Conservation (phyloP, 2,113 vertebrate species). For the Sigmodon hispidus region DNA sequence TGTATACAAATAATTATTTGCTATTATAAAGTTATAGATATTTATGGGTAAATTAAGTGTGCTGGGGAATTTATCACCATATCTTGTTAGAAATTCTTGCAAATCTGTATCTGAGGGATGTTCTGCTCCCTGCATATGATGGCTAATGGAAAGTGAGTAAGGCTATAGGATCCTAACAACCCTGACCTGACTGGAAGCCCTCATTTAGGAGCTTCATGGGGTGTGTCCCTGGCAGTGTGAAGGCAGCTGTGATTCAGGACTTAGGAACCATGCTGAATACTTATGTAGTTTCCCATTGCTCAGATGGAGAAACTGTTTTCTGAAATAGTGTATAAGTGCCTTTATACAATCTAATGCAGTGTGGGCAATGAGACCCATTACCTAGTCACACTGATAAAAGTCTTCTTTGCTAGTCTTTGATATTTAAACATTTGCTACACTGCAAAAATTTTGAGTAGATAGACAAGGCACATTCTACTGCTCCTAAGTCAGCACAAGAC, state of each 20-base stretch:
- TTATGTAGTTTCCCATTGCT: background rate
- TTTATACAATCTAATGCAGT: background rate
- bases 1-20: background rate
- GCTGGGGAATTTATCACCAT: background rate
- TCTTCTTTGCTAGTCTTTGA: background rate
- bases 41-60: background rate
- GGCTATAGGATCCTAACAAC: background rate
- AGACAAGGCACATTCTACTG: background rate
- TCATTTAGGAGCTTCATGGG: background rate
- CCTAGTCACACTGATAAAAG: background rate
- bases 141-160: background rate
- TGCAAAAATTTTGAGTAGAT: background rate
- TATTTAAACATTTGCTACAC: background rate
- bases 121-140: background rate
- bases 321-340: background rate
- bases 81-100: background rate
- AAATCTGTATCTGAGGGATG: background rate
- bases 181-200: background rate
- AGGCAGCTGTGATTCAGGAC: background rate
- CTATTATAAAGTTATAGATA: background rate
- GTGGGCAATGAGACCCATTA: accelerated
- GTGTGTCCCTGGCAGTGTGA: background rate
- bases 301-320: background rate
- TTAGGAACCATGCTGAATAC: background rate
- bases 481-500: background rate